Evolutionary conservation across 1,140 invertebrate genomes (phyloP), one percentile per base, ranked within the genome.

Genomic region (Aplysia californica): DNA sequence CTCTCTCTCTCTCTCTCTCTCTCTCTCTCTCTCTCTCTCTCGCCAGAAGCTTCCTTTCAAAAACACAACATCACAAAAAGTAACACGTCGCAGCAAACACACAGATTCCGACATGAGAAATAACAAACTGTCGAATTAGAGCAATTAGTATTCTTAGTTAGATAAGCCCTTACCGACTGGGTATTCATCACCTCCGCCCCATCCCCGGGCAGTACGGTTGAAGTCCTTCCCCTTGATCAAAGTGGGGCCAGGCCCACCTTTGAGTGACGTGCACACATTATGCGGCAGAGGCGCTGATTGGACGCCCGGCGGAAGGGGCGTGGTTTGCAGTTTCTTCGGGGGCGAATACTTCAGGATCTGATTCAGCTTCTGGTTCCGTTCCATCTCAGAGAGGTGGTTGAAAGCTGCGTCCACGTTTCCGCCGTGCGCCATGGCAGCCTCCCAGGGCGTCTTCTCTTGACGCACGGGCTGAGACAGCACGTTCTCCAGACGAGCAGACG

Each of bases 391-490:
- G 18, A 84, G 65, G 59, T 85, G 79, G 75, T 92, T 87, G 86
- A 95, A 94, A 50, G 94, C 94, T 1, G 91, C 87, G 41, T 94
- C 93, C 1, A 94, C 93, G 15, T 91, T 92, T 20, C 94, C 94
- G 41, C 74, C 64, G 0, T 86, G 84, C 26, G 93, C 93, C 36
- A 94, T 86, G 6, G 94, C 94, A 2, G 94, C 94, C 80, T 94
- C 93, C 94, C 94, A 95, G 0, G 94, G 94, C 0, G 93, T 93
- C 87, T 93, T 92, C 0, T 94, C 85, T 21, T 94, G 84, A 78
- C 93, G 92, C 3, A 92, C 91, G 68, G 92, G 91, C 10, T 75
- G 68, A 2, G 70, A 77, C n/a, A 85, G 44, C 61, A 82, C 72
- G 29, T 86, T 89, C 72, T 87, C 91, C 76, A 86, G 81, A 82